Conservation (phyloP, 2,113 vertebrate species). For the Alligator sinensis region DNA sequence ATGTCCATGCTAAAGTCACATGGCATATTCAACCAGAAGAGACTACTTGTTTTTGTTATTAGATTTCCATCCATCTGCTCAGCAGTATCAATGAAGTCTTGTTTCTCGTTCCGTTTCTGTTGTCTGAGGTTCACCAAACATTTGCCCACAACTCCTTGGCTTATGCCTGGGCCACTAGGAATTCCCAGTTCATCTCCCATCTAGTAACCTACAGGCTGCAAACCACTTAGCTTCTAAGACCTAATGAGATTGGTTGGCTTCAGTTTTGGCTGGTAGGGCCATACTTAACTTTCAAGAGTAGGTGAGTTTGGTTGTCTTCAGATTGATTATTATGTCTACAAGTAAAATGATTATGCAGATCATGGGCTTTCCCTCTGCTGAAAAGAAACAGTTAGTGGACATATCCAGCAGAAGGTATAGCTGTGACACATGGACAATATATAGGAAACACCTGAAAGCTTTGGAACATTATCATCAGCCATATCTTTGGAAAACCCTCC, state of each 20-base stretch:
- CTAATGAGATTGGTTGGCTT: conserved; percentile 30
- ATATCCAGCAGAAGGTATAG: conserved; percentile 33
- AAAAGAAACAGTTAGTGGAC: not conserved
- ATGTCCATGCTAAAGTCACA: not conserved
- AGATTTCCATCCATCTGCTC: too few relatives aligned
- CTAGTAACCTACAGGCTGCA: conserved; percentile 1
- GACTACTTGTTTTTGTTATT: conserved; percentile 4
- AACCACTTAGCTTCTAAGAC: conserved; percentile 17
- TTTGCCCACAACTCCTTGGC: not conserved
- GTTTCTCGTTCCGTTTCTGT: too few relatives aligned
- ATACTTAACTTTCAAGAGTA: not conserved
- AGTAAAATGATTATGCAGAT: conserved; percentile 60
- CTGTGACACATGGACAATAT: too few relatives aligned
- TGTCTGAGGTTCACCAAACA: too few relatives aligned
- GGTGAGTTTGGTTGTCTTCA: not conserved
- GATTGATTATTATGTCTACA: conserved; percentile 35
- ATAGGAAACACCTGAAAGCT: too few relatives aligned
- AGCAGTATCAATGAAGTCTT: too few relatives aligned
- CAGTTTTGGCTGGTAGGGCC: too few relatives aligned
- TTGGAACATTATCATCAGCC: too few relatives aligned
- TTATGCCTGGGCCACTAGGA: conserved; percentile 25
- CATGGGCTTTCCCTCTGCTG: conserved; percentile 65
- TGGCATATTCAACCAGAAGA: not conserved
- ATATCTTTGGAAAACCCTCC: too few relatives aligned
- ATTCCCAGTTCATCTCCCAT: conserved; percentile 60